Conservation (phyloP, 1,140 invertebrate genomes). For the Leptinotarsa defecta region DNA sequence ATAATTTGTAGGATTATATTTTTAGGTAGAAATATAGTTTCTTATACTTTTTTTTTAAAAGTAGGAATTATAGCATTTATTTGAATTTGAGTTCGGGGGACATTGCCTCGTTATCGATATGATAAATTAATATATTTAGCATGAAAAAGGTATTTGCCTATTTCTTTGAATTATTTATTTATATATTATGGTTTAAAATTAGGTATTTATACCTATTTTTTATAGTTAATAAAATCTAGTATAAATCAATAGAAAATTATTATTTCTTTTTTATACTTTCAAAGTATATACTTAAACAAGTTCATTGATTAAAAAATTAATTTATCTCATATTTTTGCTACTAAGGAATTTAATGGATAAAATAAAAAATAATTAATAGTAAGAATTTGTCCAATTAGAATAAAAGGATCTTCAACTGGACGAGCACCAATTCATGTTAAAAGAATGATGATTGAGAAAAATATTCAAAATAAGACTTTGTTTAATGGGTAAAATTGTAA, state of each 20-base stretch:
- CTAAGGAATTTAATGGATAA: conserved; percentile 60
- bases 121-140: conserved; percentile 66
- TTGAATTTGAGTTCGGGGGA: conserved; percentile 64
- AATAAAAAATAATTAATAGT: conserved; percentile 64
- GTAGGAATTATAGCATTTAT: conserved; percentile 60
- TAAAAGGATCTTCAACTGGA: conserved; percentile 66
- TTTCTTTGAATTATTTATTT: conserved; percentile 61
- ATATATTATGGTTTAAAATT: conserved; percentile 55
- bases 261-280: conserved; percentile 66
- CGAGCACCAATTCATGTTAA: conserved; percentile 70
- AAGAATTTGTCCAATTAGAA: conserved; percentile 64
- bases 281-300: conserved; percentile 68
- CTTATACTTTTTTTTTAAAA: conserved; percentile 59
- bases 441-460: conserved; percentile 61
- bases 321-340: conserved; percentile 60
- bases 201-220: conserved; percentile 59
- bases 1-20: conserved; percentile 62
- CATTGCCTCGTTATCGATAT: conserved; percentile 64
- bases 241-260: conserved; percentile 61
- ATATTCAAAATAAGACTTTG: conserved; percentile 65
- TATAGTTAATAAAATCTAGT: conserved; percentile 55
- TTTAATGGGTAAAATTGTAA: conserved; percentile 63
- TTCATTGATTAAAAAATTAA: conserved; percentile 61
- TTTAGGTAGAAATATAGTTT: conserved; percentile 57
- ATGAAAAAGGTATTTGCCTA: conserved; percentile 62